Evolutionary conservation across 2,797 vertebrate genomes (phyloP).

Genomic region (Steatocranus sp.): DNA sequence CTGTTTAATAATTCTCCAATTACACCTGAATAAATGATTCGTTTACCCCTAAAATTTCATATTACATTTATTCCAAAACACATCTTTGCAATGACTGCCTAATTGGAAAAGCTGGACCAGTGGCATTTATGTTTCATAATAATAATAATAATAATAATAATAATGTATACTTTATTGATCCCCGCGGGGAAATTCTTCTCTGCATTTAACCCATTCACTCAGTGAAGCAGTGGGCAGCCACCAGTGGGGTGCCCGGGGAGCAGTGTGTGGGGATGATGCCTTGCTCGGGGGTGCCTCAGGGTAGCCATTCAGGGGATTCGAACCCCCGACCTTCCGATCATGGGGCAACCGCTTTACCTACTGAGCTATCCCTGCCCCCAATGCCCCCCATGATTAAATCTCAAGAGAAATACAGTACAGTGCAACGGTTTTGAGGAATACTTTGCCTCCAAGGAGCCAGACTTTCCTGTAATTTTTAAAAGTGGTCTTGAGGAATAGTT

Average conservation of each 20-base stretch:
- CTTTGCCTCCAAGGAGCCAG: not conserved
- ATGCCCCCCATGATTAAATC: not conserved
- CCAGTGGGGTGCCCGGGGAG: too few species aligned
- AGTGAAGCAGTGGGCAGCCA: too few species aligned
- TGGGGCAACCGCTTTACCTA: too few species aligned
- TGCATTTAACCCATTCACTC: too few species aligned
- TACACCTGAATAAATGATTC: not conserved
- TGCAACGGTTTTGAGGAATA: not conserved
- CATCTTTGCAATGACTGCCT: not conserved
- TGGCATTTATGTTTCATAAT: not conserved
- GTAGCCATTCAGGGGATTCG: too few species aligned
- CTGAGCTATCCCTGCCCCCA: too few species aligned
- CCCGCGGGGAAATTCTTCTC: too few species aligned
- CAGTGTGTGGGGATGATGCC: too few species aligned
- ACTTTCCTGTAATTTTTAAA: not conserved
- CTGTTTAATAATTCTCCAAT: not conserved
- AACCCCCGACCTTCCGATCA: too few species aligned
- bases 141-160: too few species aligned
- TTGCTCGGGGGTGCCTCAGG: too few species aligned
- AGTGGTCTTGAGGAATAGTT: not conserved
- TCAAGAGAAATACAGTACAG: not conserved
- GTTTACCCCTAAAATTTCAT: not conserved
- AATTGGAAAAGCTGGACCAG: not conserved
- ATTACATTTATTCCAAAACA: not conserved
- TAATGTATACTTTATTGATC: too few species aligned